These are phyloP conservation scores for Lepus oiostolus DNA, from an alignment of 2,797 vertebrate species.

Conservation along the genomic window DNA sequence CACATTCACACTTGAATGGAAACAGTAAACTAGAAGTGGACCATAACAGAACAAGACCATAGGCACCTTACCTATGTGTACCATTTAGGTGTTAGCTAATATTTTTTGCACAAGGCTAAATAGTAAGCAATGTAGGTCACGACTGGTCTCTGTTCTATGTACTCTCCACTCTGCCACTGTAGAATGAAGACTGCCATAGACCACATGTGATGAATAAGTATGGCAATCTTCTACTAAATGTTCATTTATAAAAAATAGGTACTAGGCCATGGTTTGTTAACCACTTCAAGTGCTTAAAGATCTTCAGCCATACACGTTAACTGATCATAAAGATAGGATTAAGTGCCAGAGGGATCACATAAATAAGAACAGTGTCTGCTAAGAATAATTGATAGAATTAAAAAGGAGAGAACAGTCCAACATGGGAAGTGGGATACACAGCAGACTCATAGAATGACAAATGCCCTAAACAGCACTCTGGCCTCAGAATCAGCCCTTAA, in stretches of 20 bases:
- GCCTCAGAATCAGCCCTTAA: too few relatives aligned
- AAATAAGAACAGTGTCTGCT: too few relatives aligned
- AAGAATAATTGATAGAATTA: too few relatives aligned
- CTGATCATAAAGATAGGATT: too few relatives aligned
- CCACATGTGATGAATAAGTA: background rate
- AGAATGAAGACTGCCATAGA: conserved; percentile 20
- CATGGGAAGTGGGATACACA: too few relatives aligned
- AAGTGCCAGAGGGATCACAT: too few relatives aligned
- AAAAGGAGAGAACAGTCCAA: too few relatives aligned
- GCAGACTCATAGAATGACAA: too few relatives aligned
- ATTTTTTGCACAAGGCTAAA: background rate
- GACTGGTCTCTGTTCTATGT: background rate
- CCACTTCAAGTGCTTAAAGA: background rate
- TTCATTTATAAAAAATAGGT: conserved; percentile 20
- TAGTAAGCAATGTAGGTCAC: background rate
- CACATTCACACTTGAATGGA: background rate
- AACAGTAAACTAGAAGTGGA: background rate
- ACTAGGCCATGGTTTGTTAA: background rate
- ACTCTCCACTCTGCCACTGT: background rate
- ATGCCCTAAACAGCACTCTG: too few relatives aligned
- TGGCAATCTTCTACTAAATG: background rate
- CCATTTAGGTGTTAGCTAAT: background rate
- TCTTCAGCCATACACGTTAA: background rate
- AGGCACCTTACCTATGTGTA: background rate
- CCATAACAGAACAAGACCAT: background rate